These are phyloP conservation scores for Scartelaos histophorus DNA, from an alignment of 2,113 vertebrate genomes.

Conservation along the genomic window DNA sequence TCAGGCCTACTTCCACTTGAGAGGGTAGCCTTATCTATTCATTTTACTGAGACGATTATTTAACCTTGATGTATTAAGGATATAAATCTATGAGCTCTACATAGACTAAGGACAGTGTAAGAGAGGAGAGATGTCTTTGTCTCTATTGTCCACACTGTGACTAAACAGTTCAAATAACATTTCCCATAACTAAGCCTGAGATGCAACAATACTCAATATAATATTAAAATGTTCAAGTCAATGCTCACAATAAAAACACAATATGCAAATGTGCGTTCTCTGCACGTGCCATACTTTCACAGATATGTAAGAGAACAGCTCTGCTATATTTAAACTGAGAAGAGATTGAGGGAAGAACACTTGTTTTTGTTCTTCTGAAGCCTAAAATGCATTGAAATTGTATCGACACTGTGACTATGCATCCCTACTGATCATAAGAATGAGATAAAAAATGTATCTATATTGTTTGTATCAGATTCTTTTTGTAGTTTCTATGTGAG, in stretches of 20 bases:
- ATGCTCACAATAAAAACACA: no score
- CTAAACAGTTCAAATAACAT: background rate
- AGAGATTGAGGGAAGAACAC: no score
- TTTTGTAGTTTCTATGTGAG: slow-evolving; percentile 35
- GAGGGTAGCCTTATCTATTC: slow-evolving; percentile 36
- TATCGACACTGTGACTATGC: no score
- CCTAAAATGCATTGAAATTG: no score
- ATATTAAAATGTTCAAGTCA: no score
- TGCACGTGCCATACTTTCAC: no score
- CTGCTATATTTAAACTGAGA: no score
- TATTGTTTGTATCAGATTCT: slow-evolving; percentile 28
- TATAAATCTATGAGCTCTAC: slow-evolving; percentile 42
- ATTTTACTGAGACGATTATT: slow-evolving; percentile 40
- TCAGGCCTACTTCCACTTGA: slow-evolving; percentile 50
- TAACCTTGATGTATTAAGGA: slow-evolving; percentile 43
- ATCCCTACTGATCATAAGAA: background rate
- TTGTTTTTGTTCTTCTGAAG: no score
- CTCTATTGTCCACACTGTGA: background rate
- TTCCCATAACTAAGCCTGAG: background rate
- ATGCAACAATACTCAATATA: no score
- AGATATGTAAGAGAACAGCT: no score
- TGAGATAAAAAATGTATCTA: background rate
- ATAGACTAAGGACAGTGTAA: background rate
- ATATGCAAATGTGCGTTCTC: no score
- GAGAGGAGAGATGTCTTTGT: background rate